These are phyloP conservation scores for Priocnemis perturbator DNA, from an alignment of 2,888 invertebrate genomes.

Conservation along the genomic window DNA sequence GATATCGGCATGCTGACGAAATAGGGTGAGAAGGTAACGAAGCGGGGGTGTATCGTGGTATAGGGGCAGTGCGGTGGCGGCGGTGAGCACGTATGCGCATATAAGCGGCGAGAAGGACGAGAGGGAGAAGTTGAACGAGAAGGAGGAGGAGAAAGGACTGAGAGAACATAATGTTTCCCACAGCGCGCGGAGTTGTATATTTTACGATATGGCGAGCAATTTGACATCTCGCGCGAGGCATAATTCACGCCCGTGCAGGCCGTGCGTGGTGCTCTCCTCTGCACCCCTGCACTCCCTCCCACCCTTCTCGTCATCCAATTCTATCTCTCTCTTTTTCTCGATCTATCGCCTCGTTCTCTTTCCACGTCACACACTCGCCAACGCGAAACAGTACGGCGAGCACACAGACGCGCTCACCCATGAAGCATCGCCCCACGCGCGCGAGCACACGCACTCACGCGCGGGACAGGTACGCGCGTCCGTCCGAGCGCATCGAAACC, in stretches of 20 bases:
- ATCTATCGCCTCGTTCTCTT: not conserved
- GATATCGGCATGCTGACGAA: no score
- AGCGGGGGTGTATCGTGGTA: not conserved
- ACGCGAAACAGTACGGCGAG: conserved; percentile 17
- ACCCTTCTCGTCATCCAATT: conserved; percentile 9
- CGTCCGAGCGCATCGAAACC: conserved; percentile 68
- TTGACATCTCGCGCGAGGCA: conserved; percentile 75
- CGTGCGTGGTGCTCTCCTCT: conserved; percentile 28
- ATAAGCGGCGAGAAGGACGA: not conserved
- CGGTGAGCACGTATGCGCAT: not conserved
- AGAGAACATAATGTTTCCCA: conserved; percentile 74
- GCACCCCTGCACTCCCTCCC: conserved; percentile 36
- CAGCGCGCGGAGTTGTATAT: conserved; percentile 75
- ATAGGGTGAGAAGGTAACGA: not conserved
- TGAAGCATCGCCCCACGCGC: conserved; percentile 30
- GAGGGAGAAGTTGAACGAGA: conserved; percentile 17
- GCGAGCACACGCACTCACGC: conserved; percentile 34
- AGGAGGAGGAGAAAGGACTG: conserved; percentile 36
- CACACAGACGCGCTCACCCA: conserved; percentile 17
- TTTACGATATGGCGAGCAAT: conserved; percentile 76
- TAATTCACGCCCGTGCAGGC: conserved; percentile 71
- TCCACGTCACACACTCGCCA: conserved; percentile 32
- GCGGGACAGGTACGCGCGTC: conserved; percentile 50
- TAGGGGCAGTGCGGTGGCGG: no score
- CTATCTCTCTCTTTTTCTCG: not conserved